phyloP scores from a whole-genome alignment of 2,888 invertebrate species.

The Globia sparganii region DNA sequence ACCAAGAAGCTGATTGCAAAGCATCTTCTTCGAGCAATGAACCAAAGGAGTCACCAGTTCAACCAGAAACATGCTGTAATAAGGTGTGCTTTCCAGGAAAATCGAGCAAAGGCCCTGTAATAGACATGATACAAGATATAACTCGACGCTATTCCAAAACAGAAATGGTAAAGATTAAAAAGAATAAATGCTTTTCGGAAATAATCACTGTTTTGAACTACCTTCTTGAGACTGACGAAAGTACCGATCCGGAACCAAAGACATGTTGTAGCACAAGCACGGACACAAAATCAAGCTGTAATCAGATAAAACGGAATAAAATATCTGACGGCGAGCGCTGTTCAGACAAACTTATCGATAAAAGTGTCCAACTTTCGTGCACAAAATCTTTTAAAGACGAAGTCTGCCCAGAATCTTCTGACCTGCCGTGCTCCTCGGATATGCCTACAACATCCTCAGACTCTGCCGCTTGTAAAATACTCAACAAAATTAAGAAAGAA shows the following conservation, averaged over 20 bases:
- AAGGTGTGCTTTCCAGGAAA: constrained; percentile 8
- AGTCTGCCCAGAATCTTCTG: constrained; percentile 76
- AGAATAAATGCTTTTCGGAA: constrained; percentile 85
- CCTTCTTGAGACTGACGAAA: constrained; percentile 85
- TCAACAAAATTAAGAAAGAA: constrained; percentile 85
- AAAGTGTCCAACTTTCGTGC: constrained; percentile 75
- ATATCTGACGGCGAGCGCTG: constrained; percentile 46
- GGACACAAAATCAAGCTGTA: constrained; percentile 37
- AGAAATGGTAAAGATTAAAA: constrained; percentile 77
- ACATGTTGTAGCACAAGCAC: constrained; percentile 32
- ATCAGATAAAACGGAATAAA: constrained; percentile 20
- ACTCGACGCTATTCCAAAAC: constrained; percentile 85
- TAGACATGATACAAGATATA: constrained; percentile 83
- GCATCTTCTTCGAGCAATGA: neutral
- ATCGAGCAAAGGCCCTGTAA: constrained; percentile 74
- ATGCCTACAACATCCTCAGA: constrained; percentile 82
- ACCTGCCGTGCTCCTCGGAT: constrained; percentile 78
- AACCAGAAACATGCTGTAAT: constrained; percentile 10
- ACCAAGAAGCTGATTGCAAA: neutral
- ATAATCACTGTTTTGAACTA: constrained; percentile 84
- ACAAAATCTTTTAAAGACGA: constrained; percentile 69
- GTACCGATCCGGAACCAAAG: constrained; percentile 69
- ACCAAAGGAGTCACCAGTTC: neutral
- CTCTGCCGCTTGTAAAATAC: constrained; percentile 81
- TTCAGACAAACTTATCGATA: constrained; percentile 71